These are phyloP conservation scores for Sympetrum striolatum DNA, from an alignment of 2,888 invertebrate genomes.

Conservation along the genomic window DNA sequence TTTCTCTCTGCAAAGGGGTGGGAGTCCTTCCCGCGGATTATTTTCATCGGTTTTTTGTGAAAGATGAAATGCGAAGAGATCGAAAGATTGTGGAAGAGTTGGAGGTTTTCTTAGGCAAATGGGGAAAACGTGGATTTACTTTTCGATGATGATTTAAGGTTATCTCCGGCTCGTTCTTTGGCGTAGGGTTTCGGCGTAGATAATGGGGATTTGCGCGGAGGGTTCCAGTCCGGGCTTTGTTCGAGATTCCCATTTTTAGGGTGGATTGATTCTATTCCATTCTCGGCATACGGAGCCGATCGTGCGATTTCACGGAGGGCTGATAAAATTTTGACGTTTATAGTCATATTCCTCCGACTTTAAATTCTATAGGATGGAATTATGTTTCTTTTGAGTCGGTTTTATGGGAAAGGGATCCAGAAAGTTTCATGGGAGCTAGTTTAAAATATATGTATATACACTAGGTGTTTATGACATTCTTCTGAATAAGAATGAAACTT, in stretches of 20 bases:
- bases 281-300: neutral
- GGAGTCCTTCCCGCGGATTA: neutral
- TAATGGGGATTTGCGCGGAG: too few relatives aligned
- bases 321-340: too few relatives aligned
- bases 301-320: too few relatives aligned
- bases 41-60: neutral
- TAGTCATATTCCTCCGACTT: too few relatives aligned
- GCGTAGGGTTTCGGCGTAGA: too few relatives aligned
- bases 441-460: too few relatives aligned
- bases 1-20: neutral
- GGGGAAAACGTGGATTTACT: neutral
- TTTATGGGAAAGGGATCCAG: too few relatives aligned
- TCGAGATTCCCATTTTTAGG: neutral
- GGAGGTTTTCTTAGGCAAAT: slow-evolving; percentile 24
- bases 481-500: too few relatives aligned
- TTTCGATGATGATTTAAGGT: neutral
- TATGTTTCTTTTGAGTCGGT: too few relatives aligned
- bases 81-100: neutral
- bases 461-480: too few relatives aligned
- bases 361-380: too few relatives aligned
- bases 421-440: too few relatives aligned
- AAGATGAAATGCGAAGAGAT: neutral
- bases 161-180: neutral
- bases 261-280: neutral
- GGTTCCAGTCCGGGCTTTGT: neutral